Conservation (phyloP, 2,113 vertebrate species). For the Pampusana beccarii region DNA sequence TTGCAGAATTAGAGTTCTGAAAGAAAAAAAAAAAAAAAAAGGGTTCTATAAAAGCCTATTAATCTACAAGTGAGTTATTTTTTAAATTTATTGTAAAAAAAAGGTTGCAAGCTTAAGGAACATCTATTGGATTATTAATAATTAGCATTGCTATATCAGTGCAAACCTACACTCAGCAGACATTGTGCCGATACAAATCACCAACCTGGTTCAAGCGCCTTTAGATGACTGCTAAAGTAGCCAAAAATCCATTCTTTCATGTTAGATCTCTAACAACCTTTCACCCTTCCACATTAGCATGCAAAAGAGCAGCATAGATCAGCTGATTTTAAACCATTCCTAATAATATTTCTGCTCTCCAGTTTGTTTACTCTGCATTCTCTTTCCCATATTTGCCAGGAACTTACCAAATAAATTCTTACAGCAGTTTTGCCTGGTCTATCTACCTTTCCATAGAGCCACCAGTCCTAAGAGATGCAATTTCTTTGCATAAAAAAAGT, state of each 20-base stretch:
- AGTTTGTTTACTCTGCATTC: not conserved
- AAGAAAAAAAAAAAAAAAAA: not conserved
- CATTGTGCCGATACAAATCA: not conserved
- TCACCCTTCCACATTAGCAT: accelerated
- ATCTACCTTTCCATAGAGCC: not conserved
- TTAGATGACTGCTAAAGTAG: not conserved
- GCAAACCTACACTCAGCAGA: not conserved
- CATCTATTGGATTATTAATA: not conserved
- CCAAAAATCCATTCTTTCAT: not conserved
- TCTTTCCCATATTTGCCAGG: not conserved
- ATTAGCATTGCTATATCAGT: not conserved
- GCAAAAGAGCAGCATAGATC: not conserved
- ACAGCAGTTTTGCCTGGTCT: not conserved
- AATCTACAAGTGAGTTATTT: not conserved
- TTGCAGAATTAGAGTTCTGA: not conserved
- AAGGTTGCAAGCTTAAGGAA: not conserved
- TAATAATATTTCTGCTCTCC: not conserved
- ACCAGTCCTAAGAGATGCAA: not conserved
- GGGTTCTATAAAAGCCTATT: not conserved
- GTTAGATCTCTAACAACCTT: not conserved
- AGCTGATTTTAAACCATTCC: not conserved
- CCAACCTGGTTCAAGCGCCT: not conserved
- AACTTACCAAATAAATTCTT: not conserved
- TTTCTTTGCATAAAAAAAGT: not conserved
- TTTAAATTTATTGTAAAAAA: not conserved